These are phyloP conservation scores for Anniella stebbinsi DNA, from an alignment of 2,797 vertebrate species.

Conservation along the genomic window DNA sequence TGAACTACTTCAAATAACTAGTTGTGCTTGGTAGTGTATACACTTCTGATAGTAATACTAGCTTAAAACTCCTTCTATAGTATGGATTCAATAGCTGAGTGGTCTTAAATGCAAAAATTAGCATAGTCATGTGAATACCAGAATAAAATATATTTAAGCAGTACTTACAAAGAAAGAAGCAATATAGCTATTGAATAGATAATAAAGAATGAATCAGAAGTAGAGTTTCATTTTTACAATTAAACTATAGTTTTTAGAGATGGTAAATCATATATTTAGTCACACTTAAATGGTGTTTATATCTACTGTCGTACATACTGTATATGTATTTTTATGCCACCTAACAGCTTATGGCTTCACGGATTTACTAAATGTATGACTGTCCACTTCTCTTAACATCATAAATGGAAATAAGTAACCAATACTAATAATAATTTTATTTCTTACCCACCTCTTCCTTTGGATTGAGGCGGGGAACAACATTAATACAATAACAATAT, in stretches of 20 bases:
- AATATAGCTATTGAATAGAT: background rate
- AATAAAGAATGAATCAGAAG: background rate
- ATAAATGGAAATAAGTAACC: background rate
- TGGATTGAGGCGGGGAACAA: too few species aligned
- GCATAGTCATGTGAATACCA: background rate
- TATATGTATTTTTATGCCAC: background rate
- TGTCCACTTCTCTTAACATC: background rate
- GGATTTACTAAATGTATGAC: background rate
- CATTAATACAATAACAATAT: too few species aligned
- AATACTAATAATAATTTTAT: too few species aligned
- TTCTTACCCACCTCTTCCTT: too few species aligned
- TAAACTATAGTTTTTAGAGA: background rate
- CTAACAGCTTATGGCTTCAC: background rate
- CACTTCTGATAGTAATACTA: background rate
- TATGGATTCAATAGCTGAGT: background rate
- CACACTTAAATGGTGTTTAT: slow-evolving; percentile 7
- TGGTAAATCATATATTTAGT: background rate
- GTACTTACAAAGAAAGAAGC: background rate
- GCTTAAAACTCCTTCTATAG: background rate
- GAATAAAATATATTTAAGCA: background rate
- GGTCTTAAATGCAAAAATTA: background rate
- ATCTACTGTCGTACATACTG: background rate
- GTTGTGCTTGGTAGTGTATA: background rate
- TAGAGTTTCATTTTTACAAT: background rate
- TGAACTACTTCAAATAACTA: background rate